phyloP scores from a whole-genome alignment of 2,113 vertebrate genomes.

The Ochotona curzoniae region DNA sequence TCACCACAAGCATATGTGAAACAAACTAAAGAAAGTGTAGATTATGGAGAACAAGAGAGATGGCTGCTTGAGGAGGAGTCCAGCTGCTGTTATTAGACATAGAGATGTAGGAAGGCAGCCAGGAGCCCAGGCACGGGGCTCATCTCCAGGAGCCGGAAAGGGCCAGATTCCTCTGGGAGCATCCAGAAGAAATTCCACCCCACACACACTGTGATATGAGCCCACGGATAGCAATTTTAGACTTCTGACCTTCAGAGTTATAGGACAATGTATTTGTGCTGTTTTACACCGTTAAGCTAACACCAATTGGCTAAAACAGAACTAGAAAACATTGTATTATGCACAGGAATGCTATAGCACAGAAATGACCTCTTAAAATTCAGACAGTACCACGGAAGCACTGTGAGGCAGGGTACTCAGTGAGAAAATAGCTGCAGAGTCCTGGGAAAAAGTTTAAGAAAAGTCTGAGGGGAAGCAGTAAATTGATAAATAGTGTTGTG shows the following conservation, averaged over 20 bases:
- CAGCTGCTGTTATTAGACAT: background rate
- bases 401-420: background rate
- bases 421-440: background rate
- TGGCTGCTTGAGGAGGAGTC: background rate
- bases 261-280: background rate
- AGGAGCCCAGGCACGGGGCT: background rate
- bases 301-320: background rate
- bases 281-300: background rate
- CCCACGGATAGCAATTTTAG: background rate
- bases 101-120: background rate
- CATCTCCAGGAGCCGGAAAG: background rate
- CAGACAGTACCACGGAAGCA: background rate
- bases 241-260: background rate
- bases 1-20: background rate
- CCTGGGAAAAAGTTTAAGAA: background rate
- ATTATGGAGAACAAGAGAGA: background rate
- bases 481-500: background rate
- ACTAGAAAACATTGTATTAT: background rate
- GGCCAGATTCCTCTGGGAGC: background rate
- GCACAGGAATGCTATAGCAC: background rate
- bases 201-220: background rate
- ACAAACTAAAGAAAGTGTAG: background rate
- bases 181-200: background rate
- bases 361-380: background rate
- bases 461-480: background rate